Conservation (phyloP, 2,113 vertebrate species). For the Trematocara marginatum region DNA sequence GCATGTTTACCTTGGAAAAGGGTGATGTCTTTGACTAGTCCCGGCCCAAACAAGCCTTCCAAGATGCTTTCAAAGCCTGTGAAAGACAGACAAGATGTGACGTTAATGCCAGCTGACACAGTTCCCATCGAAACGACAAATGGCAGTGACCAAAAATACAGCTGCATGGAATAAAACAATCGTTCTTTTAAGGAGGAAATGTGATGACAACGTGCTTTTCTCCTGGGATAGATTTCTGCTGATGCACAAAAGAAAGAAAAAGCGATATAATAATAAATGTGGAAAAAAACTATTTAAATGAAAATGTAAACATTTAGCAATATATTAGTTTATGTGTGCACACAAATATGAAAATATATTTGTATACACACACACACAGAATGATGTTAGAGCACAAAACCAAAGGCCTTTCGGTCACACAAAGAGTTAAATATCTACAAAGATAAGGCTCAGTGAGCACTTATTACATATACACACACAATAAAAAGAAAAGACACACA, state of each 20-base stretch:
- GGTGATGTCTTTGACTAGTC: constrained; percentile 92
- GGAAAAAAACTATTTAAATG: background rate
- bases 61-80: constrained; percentile 98
- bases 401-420: background rate
- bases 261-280: background rate
- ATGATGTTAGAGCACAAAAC: background rate
- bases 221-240: background rate
- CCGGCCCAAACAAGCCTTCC: constrained; percentile 96
- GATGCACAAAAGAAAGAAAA: background rate
- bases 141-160: background rate
- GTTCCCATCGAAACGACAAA: background rate
- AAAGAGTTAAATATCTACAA: background rate
- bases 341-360: background rate
- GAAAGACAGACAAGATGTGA: constrained; percentile 50
- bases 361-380: fast-evolving
- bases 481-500: background rate
- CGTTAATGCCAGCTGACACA: background rate
- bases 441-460: background rate
- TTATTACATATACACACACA: constrained; percentile 6
- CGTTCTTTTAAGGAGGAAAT: background rate
- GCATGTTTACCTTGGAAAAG: constrained; percentile 88
- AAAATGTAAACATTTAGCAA: background rate
- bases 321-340: background rate
- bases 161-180: background rate
- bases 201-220: background rate